A percentile compares a stretch with the other conserved stretches of the same genome.
Conservation (phyloP, 1,140 invertebrate species). For the Leptinotarsa texana region DNA sequence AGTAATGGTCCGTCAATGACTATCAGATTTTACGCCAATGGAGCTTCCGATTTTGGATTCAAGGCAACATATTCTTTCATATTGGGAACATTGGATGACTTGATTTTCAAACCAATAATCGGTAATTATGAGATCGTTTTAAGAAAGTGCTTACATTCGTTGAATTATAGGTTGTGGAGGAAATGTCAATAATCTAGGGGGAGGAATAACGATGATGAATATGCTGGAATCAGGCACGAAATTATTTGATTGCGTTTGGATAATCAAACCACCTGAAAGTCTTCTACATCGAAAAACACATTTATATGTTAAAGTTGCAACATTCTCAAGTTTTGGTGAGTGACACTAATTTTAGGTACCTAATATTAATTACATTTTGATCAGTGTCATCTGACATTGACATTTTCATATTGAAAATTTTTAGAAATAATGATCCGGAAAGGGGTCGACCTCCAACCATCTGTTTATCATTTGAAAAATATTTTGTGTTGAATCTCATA, state of each 20-base stretch:
- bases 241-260: constrained; percentile 74
- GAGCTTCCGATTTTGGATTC: constrained; percentile 70
- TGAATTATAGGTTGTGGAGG: constrained; percentile 68
- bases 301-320: constrained; percentile 68
- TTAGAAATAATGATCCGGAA: too few species aligned
- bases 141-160: not conserved
- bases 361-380: too few species aligned
- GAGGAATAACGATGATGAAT: constrained; percentile 78
- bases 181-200: constrained; percentile 72
- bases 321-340: constrained; percentile 69
- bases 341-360: not conserved
- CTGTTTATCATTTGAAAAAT: too few species aligned
- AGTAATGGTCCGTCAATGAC: constrained; percentile 67
- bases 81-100: constrained; percentile 60
- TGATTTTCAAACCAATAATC: constrained; percentile 63
- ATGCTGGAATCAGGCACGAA: constrained; percentile 67
- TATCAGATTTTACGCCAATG: constrained; percentile 73
- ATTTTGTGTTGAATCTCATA: too few species aligned
- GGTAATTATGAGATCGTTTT: constrained; percentile 48
- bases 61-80: constrained; percentile 71
- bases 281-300: constrained; percentile 72
- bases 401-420: too few species aligned
- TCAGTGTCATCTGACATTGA: too few species aligned
- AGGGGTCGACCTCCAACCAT: too few species aligned
- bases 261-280: constrained; percentile 68